phyloP scores from a whole-genome alignment of 1,140 invertebrate species.

The Propsilocerus akamusi region DNA sequence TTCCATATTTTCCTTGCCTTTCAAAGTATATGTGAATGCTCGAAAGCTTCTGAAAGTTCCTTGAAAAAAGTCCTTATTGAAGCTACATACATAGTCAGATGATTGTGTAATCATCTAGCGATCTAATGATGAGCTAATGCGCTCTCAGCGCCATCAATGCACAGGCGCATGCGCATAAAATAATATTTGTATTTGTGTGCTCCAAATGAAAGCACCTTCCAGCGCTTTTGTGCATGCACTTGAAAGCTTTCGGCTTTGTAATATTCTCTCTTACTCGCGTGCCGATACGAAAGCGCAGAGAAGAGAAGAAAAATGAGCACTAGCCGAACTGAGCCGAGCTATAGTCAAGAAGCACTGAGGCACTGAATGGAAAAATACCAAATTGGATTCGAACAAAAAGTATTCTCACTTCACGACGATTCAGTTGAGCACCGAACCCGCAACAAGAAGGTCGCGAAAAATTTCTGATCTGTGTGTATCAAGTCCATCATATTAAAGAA shows the following conservation, averaged over 20 bases:
- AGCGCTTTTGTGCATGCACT: no score
- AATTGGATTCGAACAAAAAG: not conserved
- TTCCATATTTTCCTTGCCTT: not conserved
- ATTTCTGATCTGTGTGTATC: constrained; percentile 1
- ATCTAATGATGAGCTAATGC: not conserved
- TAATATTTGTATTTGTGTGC: not conserved
- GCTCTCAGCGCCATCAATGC: not conserved
- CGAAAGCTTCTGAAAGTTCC: not conserved
- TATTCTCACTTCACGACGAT: not conserved
- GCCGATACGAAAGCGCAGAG: not conserved
- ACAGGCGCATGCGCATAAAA: not conserved
- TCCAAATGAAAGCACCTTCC: no score
- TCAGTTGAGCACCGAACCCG: constrained; percentile 2
- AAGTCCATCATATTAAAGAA: not conserved
- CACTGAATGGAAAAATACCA: not conserved
- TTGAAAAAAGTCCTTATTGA: not conserved
- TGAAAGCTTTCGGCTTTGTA: not conserved
- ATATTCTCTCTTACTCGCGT: not conserved
- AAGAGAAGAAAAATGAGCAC: not conserved
- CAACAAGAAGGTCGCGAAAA: constrained; percentile 2
- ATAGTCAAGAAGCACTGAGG: not conserved
- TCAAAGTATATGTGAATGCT: not conserved
- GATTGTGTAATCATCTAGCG: not conserved
- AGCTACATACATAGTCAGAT: not conserved
- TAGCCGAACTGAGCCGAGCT: not conserved